These are phyloP conservation scores for Phalera bucephala DNA, from an alignment of 2,888 invertebrate species.

Conservation along the genomic window DNA sequence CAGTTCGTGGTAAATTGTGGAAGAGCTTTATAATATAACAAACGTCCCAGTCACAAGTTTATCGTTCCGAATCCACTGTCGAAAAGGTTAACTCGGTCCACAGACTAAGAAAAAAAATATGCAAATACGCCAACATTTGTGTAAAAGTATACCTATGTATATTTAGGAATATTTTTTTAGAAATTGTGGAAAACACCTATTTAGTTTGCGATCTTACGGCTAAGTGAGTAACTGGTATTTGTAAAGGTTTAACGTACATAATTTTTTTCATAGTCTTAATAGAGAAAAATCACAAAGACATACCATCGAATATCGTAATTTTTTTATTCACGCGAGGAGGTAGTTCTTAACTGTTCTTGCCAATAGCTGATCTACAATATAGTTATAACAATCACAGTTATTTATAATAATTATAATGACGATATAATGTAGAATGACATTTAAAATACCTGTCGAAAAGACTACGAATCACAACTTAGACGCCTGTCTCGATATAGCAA, in stretches of 20 bases:
- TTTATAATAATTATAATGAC: constrained; percentile 51
- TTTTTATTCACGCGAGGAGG: constrained; percentile 52
- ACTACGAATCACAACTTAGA: constrained; percentile 74
- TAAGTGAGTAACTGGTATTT: constrained; percentile 13
- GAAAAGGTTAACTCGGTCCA: constrained; percentile 11
- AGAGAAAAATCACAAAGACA: constrained; percentile 35
- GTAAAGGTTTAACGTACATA: constrained; percentile 15
- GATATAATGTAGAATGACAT: constrained; percentile 53
- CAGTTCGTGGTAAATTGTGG: constrained; percentile 18
- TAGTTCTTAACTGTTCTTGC: constrained; percentile 51
- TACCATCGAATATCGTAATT: constrained; percentile 32
- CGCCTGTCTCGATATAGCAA: constrained; percentile 58
- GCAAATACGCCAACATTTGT: constrained; percentile 14
- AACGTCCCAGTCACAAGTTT: constrained; percentile 15
- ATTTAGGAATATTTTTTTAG: background rate
- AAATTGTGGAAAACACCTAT: constrained; percentile 2
- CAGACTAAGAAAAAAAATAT: constrained; percentile 25
- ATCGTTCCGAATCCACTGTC: constrained; percentile 9
- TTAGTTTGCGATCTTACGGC: constrained; percentile 9
- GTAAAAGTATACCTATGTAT: constrained; percentile 3
- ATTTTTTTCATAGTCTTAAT: constrained; percentile 24
- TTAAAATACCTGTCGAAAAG: constrained; percentile 68
- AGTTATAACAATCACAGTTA: constrained; percentile 67
- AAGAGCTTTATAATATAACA: constrained; percentile 29
- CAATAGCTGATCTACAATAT: constrained; percentile 55